phyloP scores from a whole-genome alignment of 2,113 vertebrate species.

The Callipepla californica region DNA sequence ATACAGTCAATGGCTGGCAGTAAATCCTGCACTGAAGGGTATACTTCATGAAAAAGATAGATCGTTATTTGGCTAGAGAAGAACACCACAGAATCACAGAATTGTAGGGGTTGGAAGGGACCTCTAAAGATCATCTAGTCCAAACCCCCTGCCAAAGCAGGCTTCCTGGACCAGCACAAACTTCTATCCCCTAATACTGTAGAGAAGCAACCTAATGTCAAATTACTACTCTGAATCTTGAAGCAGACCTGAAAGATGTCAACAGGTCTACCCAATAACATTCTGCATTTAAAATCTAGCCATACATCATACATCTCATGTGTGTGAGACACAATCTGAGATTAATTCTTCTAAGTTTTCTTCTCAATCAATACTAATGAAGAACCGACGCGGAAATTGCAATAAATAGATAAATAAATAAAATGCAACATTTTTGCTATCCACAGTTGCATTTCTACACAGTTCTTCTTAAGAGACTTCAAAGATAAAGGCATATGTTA shows the following conservation, averaged over 20 bases:
- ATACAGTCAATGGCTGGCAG: not conserved
- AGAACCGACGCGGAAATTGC: not conserved
- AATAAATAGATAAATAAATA: not conserved
- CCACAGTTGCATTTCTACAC: not conserved
- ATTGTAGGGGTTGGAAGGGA: too few relatives aligned
- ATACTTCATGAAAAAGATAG: not conserved
- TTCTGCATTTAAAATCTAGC: not conserved
- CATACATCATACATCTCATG: not conserved
- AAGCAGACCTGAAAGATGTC: not conserved
- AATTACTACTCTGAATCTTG: not conserved
- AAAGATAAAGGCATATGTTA: not conserved
- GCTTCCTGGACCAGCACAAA: not conserved
- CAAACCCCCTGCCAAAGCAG: too few relatives aligned
- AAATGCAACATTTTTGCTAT: not conserved
- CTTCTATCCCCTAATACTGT: not conserved
- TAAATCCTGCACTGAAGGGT: not conserved
- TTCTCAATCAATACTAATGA: not conserved
- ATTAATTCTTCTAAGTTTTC: not conserved
- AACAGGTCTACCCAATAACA: not conserved
- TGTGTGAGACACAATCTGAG: not conserved
- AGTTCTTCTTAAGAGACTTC: not conserved
- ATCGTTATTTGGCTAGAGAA: not conserved
- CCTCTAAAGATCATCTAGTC: too few relatives aligned
- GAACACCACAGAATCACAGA: fast-evolving
- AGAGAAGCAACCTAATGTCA: not conserved